Conservation (phyloP, 2,113 vertebrate species). For the Anser brachyrhynchus region DNA sequence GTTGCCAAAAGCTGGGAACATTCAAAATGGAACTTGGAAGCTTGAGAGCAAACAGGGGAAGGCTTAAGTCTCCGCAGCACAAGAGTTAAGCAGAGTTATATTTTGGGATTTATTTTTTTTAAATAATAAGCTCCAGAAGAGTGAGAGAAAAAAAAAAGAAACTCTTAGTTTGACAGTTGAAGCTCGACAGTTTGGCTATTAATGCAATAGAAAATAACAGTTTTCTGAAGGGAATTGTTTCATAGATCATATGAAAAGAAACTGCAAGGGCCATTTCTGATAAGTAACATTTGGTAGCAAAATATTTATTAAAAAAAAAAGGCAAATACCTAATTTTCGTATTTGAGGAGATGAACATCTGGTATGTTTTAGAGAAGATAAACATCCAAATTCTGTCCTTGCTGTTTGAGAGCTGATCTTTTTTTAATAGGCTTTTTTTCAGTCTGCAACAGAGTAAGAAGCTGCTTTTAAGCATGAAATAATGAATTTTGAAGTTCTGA, state of each 20-base stretch:
- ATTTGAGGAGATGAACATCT: constrained; percentile 3
- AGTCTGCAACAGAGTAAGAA: not conserved
- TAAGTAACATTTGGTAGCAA: not conserved
- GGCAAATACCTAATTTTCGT: constrained; percentile 12
- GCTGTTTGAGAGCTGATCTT: constrained; percentile 1
- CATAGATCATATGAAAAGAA: not conserved
- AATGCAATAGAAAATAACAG: not conserved
- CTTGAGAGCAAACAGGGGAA: not conserved
- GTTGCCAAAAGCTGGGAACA: not conserved
- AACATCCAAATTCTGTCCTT: not conserved
- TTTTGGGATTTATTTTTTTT: not conserved
- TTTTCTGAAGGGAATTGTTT: not conserved
- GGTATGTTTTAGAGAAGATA: constrained; percentile 18
- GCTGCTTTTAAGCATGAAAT: not conserved
- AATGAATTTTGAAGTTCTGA: constrained; percentile 19
- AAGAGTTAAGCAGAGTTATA: not conserved
- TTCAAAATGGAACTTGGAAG: not conserved
- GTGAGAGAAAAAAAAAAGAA: not conserved
- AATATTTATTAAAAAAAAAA: not conserved
- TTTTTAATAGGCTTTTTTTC: constrained; percentile 33
- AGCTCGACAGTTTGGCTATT: not conserved
- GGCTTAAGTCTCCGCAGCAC: fast-evolving
- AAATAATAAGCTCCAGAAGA: not conserved
- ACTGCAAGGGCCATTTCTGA: not conserved
- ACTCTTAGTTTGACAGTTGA: not conserved